Conservation (phyloP, 2,797 vertebrate species). For the Melanogrammus aeglefinus region DNA sequence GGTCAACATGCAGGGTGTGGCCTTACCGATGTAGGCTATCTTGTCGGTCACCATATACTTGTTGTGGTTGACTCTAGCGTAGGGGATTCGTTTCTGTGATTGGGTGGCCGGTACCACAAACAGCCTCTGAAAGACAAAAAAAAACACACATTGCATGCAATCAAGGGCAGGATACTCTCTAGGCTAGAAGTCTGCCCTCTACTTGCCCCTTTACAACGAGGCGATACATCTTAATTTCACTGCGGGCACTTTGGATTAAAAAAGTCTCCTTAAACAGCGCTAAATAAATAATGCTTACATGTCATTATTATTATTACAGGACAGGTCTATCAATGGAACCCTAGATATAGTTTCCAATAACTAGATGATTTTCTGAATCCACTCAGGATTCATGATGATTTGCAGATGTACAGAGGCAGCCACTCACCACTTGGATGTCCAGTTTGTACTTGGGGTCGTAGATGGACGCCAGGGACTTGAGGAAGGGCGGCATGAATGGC, state of each 20-base stretch:
- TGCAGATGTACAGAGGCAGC: neutral
- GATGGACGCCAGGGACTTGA: constrained; percentile 82
- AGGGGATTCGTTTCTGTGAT: constrained; percentile 82
- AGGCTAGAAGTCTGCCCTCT: neutral
- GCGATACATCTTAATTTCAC: neutral
- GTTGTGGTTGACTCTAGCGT: constrained; percentile 89
- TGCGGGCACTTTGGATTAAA: neutral
- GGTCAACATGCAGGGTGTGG: too few species aligned
- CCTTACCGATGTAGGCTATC: constrained; percentile 84
- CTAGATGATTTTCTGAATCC: neutral
- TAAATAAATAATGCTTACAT: neutral
- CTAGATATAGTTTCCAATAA: too few species aligned
- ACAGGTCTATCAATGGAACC: neutral
- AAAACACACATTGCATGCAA: neutral
- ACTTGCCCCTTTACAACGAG: neutral
- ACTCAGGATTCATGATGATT: neutral
- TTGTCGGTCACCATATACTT: constrained; percentile 96
- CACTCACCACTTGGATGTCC: constrained; percentile 85
- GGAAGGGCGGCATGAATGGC: constrained; percentile 82
- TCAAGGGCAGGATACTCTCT: neutral
- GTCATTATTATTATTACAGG: neutral
- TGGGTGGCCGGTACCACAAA: constrained; percentile 80
- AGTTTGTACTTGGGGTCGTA: constrained; percentile 65
- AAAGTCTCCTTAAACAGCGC: neutral
- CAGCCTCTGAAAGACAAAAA: constrained; percentile 72